Conservation (phyloP, 64 coral and sea anemone genomes). For the Actinia equina region DNA sequence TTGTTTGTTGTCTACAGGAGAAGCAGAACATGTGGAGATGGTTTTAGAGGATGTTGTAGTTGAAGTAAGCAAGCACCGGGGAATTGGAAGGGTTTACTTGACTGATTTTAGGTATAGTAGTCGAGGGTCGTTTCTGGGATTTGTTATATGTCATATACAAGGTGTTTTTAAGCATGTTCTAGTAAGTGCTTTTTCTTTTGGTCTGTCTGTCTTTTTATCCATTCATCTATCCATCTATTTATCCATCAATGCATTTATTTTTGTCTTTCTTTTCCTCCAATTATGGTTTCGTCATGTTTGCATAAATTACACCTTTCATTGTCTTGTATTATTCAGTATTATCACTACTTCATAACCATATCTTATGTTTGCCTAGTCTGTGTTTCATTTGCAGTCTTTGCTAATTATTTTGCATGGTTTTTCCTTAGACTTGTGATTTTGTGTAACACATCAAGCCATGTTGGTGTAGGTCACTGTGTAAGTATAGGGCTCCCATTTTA, state of each 20-base stretch:
- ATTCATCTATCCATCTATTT: neutral
- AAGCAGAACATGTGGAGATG: constrained; percentile 96
- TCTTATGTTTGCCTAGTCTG: neutral
- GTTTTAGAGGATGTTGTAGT: constrained; percentile 94
- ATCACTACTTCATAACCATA: neutral
- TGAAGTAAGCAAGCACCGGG: constrained; percentile 95
- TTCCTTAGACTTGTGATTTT: constrained; percentile 64
- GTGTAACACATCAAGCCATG: constrained; percentile 64
- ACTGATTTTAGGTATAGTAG: constrained; percentile 69
- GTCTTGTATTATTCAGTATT: no score
- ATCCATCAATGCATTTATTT: neutral
- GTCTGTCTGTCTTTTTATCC: neutral
- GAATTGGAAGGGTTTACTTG: constrained; percentile 85
- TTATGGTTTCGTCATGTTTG: no score
- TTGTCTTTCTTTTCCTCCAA: neutral
- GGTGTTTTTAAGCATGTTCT: no score
- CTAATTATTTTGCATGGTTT: neutral
- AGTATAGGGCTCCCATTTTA: neutral
- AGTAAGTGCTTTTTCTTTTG: no score
- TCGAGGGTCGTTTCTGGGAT: neutral
- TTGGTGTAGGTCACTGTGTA: constrained; percentile 76
- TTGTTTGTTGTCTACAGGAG: constrained; percentile 34
- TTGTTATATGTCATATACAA: no score
- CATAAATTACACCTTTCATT: no score
- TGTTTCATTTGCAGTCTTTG: neutral